Percentiles rank a stretch among this genome's conserved stretches.
phyloP scores from a whole-genome alignment of 2,797 vertebrate genomes.

The Alfaro cultratus region DNA sequence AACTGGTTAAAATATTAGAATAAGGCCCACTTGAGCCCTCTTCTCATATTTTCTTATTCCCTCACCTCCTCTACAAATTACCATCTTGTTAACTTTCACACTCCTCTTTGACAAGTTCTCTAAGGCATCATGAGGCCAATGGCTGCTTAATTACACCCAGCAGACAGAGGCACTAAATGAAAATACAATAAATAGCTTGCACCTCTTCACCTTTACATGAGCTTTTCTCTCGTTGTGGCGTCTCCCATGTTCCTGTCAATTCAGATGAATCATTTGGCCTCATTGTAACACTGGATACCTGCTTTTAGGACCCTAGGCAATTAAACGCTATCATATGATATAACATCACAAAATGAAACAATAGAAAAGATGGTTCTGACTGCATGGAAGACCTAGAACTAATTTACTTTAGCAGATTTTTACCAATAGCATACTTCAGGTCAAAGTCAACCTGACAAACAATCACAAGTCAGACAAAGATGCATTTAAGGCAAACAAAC shows the following conservation, averaged over 20 bases:
- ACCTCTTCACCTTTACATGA: conserved; percentile 18
- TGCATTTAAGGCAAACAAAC: background rate
- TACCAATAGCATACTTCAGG: background rate
- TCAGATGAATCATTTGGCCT: conserved; percentile 31
- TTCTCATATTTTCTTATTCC: conserved; percentile 49
- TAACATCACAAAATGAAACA: conserved; percentile 47
- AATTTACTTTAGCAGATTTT: background rate
- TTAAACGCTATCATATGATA: conserved; percentile 54
- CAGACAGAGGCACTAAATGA: conserved; percentile 62
- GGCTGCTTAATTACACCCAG: conserved; percentile 62
- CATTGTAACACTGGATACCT: conserved; percentile 21
- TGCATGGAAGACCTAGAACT: background rate
- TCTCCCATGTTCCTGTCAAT: conserved; percentile 24
- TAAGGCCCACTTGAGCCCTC: conserved; percentile 49
- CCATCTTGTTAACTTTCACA: conserved; percentile 38
- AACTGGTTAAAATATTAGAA: conserved; percentile 63
- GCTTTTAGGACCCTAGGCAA: conserved; percentile 33
- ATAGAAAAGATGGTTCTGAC: background rate
- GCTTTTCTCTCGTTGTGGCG: background rate
- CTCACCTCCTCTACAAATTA: conserved; percentile 54
- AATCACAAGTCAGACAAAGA: background rate
- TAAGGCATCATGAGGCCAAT: conserved; percentile 33
- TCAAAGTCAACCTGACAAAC: background rate
- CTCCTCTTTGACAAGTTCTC: conserved; percentile 29
- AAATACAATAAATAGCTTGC: conserved; percentile 23